Base-by-base conservation (phyloP, 2,797 vertebrate genomes). In the Toxotes lorentzi region DNA sequence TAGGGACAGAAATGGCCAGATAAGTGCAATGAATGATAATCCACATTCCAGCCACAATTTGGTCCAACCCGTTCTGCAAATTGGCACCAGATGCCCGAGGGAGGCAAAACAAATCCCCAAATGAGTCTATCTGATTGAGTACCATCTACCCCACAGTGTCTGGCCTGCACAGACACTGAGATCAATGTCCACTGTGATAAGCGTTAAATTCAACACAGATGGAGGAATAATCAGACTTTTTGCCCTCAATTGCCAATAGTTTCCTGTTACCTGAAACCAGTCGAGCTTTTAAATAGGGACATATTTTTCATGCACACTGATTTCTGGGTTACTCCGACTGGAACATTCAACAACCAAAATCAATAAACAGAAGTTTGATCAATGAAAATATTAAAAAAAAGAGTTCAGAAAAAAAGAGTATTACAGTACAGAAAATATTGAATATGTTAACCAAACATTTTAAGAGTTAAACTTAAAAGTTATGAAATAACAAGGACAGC, bases 61-160 rank as follows among this genome's bases (percentile, higher is more conserved):
- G 74, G 90, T 83, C 68, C 84, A 73, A 87, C 86, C 78, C 62
- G 79, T 77, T 89, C 81, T 69, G 80, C 89, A 94, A 94, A 94
- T 92, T 93, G 92, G 89, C 90, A 92, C 91, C 93, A 95, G 94
- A 94, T 95, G 94, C 92, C 87, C 34, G 70, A 75, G 79, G 70
- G 87, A 90, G 88, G 86, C 88, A 91, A 89, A 90, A 88, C 79
- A 89, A 93, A 92, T 93, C 88, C 89, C 79, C 72, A 94, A 95
- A 94, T 93, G 91, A 92, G 89, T 83, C 90, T 40, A 88, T 92
- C 85, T 93, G 93, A 95, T 92, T 91, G 90, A 87, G 80, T 58
- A 85, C 35, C 80, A 86, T 91, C 86, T 67, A 86, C 54, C 72
- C 78, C 70, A 86, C 68, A 72, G 72, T 40, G 89, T 89, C 88